Percentiles rank a stretch among this genome's conserved stretches.
These are phyloP conservation scores for Ericerus pela DNA, from an alignment of 1,140 invertebrate genomes.

Conservation along the genomic window DNA sequence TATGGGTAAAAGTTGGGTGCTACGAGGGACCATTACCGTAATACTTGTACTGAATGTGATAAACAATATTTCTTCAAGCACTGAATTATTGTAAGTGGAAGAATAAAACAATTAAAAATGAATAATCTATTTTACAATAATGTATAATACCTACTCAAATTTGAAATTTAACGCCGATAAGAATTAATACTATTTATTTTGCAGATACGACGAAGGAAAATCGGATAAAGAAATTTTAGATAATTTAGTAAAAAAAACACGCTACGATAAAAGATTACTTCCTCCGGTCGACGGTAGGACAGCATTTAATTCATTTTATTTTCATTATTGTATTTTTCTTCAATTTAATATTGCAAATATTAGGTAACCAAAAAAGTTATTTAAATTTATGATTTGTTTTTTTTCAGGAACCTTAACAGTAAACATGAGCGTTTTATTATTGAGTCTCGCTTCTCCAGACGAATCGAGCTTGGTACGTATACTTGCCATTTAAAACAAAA, in stretches of 20 bases:
- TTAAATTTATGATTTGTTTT: background rate
- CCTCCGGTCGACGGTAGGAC: slow-evolving; percentile 70
- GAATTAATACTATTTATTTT: slow-evolving; percentile 9
- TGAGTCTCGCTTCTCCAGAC: slow-evolving; percentile 84
- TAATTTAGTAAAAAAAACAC: slow-evolving; percentile 57
- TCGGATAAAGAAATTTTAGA: slow-evolving; percentile 79
- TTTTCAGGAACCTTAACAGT: slow-evolving; percentile 72
- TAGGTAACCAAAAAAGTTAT: too few species aligned
- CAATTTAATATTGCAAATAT: too few species aligned
- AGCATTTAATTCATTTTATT: background rate
- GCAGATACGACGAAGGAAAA: slow-evolving; percentile 68
- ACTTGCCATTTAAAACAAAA: too few species aligned
- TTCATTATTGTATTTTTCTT: background rate
- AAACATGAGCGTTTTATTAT: slow-evolving; percentile 79
- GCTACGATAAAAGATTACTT: slow-evolving; percentile 72
- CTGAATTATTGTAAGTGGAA: background rate
- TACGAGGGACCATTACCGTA: slow-evolving; percentile 6
- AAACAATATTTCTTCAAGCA: background rate
- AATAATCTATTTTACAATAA: background rate
- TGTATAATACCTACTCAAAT: background rate
- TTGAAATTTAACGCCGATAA: background rate
- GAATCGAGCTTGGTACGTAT: slow-evolving; percentile 82
- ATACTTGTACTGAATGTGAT: background rate
- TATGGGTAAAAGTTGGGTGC: slow-evolving; percentile 5
- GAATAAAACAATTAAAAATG: background rate